Evolutionary conservation across 1,140 invertebrate species (phyloP), one percentile per base, ranked within the genome.

Genomic region (Megathymus violae): DNA sequence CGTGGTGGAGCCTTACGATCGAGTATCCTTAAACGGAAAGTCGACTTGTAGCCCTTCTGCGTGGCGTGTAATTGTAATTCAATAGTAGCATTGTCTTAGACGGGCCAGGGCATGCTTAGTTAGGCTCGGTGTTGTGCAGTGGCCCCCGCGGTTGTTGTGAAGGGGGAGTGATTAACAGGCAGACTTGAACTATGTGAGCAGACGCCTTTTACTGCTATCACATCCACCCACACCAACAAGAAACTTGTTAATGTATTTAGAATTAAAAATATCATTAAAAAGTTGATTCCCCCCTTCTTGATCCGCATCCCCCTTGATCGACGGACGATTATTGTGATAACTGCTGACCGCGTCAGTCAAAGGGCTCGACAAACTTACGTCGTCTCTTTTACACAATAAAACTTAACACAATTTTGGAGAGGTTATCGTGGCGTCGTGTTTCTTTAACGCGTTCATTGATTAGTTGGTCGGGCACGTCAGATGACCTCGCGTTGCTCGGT

Each of bases 11-110:
- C 15, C 52, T 56, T 44, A 56, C 60, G 69, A 68, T 71, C 72
- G 65, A 62, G 65, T 70, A 64, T 64, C 74, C 74, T 62, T 76
- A 76, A 73, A 76, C 61, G 67, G 70, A 31, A 60, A 58, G 50
- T 38, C 14, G 54, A 34, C 54, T 58, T 58, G 54, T 58, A 58
- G 54, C 41, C 54, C 27, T 58, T 58, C 25, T 46, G 52, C 41
- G 14, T 19, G 7, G 27, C 58, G 44, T 27, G 61, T 68, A 62
- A 71, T 71, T 71, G 69, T 67, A 65, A 56, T 56, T 58, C 52
- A 58, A 58, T 58, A 58, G 54, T 58, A 16, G 41, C 41, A 46
- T 58, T 58, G 54, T 58, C 46, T 58, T 46, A 58, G 41, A 58
- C 27, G 52, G 52, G 54, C 27, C 54, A 27, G 15, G 11, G n/a